A percentile compares a stretch with the other conserved stretches of the same genome.
These are phyloP conservation scores for Proctacanthus coquilletti DNA, from an alignment of 1,140 invertebrate genomes.

Conservation along the genomic window DNA sequence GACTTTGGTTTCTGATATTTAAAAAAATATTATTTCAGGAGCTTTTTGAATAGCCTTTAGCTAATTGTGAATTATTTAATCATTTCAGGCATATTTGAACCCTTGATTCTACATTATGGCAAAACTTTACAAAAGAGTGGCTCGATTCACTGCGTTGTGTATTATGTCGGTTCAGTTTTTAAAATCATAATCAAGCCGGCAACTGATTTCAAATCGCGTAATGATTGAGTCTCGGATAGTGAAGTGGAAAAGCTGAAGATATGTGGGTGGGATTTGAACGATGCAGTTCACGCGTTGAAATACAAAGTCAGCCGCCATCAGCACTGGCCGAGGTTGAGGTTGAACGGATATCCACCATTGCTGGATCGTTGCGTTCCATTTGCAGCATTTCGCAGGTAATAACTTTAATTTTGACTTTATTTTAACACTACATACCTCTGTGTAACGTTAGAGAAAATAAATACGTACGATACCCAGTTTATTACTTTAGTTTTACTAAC, in stretches of 20 bases:
- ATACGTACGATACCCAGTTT: not conserved
- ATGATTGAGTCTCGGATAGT: not conserved
- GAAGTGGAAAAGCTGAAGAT: not conserved
- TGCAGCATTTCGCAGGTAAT: conserved; percentile 40
- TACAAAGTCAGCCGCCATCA: not conserved
- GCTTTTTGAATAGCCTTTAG: too few relatives aligned
- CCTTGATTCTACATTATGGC: too few relatives aligned
- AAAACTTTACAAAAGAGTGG: too few relatives aligned
- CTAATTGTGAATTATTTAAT: not conserved
- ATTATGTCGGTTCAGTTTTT: conserved; percentile 2
- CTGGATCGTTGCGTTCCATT: conserved; percentile 44
- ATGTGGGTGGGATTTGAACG: conserved; percentile 9
- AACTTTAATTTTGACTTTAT: not conserved
- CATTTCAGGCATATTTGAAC: not conserved
- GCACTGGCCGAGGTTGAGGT: conserved; percentile 28
- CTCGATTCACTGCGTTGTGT: too few relatives aligned
- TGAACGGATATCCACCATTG: conserved; percentile 47
- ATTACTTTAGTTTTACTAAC: not conserved
- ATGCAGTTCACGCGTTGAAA: conserved; percentile 3
- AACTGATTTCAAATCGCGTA: not conserved
- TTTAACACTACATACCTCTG: not conserved
- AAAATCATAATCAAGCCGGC: not conserved
- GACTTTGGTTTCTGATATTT: too few relatives aligned
- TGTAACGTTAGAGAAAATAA: not conserved
- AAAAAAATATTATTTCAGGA: too few relatives aligned